Conservation (phyloP, 2,797 vertebrate genomes). For the Apogon talboti region DNA sequence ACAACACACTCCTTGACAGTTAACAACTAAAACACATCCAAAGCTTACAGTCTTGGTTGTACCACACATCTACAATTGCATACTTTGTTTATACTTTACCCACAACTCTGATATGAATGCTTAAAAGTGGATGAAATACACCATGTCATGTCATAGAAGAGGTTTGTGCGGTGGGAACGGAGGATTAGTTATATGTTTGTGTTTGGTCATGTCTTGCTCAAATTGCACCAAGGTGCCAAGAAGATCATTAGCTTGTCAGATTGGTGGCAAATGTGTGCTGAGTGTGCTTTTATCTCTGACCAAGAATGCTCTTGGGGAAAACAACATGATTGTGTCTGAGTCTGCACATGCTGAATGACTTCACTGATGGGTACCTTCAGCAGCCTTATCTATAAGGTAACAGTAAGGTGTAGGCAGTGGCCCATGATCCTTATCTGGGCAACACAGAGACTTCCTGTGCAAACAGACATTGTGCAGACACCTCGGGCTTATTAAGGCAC, state of each 20-base stretch:
- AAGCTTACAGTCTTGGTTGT: too few species aligned
- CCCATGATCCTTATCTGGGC: slow-evolving; percentile 62
- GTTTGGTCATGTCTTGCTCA: slow-evolving; percentile 26
- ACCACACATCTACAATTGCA: neutral
- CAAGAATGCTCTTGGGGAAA: slow-evolving; percentile 31
- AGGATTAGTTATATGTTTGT: slow-evolving; percentile 4
- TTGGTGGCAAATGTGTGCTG: slow-evolving; percentile 49
- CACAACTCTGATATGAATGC: neutral
- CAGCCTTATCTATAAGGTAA: slow-evolving; percentile 53
- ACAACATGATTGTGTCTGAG: slow-evolving; percentile 24
- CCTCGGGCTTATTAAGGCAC: slow-evolving; percentile 66
- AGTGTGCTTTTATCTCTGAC: slow-evolving; percentile 48
- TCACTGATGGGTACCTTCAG: slow-evolving; percentile 36
- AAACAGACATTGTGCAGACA: slow-evolving; percentile 55
- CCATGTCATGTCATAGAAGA: neutral
- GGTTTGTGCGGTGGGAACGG: slow-evolving; percentile 7
- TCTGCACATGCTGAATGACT: slow-evolving; percentile 21
- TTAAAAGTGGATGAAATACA: neutral
- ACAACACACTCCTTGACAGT: too few species aligned
- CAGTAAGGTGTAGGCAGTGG: slow-evolving; percentile 63
- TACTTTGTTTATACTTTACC: neutral
- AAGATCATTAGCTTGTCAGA: slow-evolving; percentile 55
- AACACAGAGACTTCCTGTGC: slow-evolving; percentile 60
- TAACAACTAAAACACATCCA: too few species aligned
- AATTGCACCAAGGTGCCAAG: slow-evolving; percentile 52